These are phyloP conservation scores for Ophioninae sp. DNA, from an alignment of 2,888 invertebrate species.

Conservation along the genomic window DNA sequence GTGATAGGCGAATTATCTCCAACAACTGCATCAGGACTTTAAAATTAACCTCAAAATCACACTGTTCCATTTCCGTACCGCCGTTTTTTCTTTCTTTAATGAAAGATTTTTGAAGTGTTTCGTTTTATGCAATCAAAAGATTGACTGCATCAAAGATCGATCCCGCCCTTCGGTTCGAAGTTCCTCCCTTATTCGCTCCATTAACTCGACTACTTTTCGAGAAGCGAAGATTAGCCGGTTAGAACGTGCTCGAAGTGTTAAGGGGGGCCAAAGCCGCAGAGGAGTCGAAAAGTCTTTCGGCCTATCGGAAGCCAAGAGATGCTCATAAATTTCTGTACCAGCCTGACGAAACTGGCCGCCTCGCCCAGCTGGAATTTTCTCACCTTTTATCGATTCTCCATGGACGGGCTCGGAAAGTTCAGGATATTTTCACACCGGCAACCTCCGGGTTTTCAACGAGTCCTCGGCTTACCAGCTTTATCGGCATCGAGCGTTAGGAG, in stretches of 20 bases:
- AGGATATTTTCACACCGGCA: constrained; percentile 9
- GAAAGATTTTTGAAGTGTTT: too few relatives aligned
- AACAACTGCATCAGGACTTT: too few relatives aligned
- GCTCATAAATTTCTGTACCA: constrained; percentile 43
- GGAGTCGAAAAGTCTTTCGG: constrained; percentile 23
- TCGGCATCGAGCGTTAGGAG: constrained; percentile 2
- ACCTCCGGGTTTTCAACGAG: background rate
- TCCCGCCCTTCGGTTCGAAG: background rate
- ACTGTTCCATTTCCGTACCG: too few relatives aligned
- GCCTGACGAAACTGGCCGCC: constrained; percentile 4
- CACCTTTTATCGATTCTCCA: constrained; percentile 50
- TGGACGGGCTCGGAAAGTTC: background rate
- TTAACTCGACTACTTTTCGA: constrained; percentile 10
- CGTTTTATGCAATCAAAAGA: background rate
- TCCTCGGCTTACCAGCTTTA: background rate
- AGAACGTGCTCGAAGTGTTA: background rate
- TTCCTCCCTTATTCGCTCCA: background rate
- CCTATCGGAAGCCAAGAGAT: constrained; percentile 48
- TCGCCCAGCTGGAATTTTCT: constrained; percentile 23
- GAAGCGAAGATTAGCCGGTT: constrained; percentile 19
- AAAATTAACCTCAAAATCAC: too few relatives aligned
- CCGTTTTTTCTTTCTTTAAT: too few relatives aligned
- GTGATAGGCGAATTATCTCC: too few relatives aligned
- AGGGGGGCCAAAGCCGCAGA: constrained; percentile 8
- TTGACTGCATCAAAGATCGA: background rate